Base-by-base conservation (phyloP, 2,797 vertebrate genomes). In the Macropus fuliginosus region DNA sequence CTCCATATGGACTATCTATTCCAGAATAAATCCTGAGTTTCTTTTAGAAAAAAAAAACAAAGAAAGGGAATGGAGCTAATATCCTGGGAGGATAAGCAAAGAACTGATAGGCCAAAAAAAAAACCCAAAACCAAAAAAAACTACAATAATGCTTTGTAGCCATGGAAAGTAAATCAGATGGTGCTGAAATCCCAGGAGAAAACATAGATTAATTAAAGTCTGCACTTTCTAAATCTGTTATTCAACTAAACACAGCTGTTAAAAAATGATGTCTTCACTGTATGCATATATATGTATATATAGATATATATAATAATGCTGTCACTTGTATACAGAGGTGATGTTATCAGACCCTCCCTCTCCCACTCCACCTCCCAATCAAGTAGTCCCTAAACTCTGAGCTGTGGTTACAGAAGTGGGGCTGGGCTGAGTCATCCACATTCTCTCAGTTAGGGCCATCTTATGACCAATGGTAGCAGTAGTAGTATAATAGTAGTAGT, bases 131-230 rank as follows among this genome's bases (percentile, higher is more conserved):
- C 56, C 6, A 28, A 57, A 57, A 56, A 56, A 28, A 98, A 98
- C 97, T 98, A 98, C 98, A 98, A 98, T 99, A 98, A 98, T 92
- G 98, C 96, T 97, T 98, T 98, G 98, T 98, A 98, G 98, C 96
- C 96, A 98, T 98, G 97, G 98, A 98, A 98, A 98, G 97, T 98
- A 98, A 98, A 98, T 99, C 98, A 98, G 98, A 98, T 98, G 98
- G 98, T 98, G 97, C 98, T 98, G 97, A 98, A 98, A 98, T 98
- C 98, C 98, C 98, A 98, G 97, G 98, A 98, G 98, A 98, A 99
- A 98, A 98, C 98, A 98, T 97, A 98, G 98, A 98, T 98, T 98
- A 98, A 98, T 98, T 99, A 98, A 98, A 98, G 98, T 98, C 98
- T 98, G 98, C 97, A 98, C 97, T 98, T 99, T 99, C 98, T 98